phyloP scores from a whole-genome alignment of 2,888 invertebrate species.

The Cartodere bifasciata region DNA sequence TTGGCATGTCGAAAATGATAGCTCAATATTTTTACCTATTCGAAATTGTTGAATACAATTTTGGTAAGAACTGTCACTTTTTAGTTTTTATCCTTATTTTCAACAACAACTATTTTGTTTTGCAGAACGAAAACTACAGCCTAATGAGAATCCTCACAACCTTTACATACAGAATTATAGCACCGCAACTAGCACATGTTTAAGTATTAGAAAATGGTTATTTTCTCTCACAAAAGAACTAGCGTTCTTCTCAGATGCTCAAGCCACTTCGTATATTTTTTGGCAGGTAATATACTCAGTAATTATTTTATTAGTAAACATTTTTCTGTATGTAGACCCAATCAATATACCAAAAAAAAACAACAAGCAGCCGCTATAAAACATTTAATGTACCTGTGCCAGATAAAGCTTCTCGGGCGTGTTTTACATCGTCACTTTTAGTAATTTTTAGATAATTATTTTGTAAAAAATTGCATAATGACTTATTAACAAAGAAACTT shows the following conservation, averaged over 20 bases:
- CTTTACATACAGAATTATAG: slow-evolving; percentile 98
- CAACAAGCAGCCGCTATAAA: no score
- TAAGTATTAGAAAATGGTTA: slow-evolving; percentile 79
- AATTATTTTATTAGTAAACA: no score
- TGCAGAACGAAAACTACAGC: slow-evolving; percentile 85
- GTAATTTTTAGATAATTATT: no score
- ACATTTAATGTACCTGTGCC: no score
- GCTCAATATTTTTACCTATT: slow-evolving; percentile 90
- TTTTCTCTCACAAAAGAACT: slow-evolving; percentile 62
- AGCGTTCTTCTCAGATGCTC: slow-evolving; percentile 50
- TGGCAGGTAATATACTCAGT: slow-evolving; percentile 56
- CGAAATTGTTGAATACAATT: slow-evolving; percentile 94
- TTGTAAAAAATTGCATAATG: no score
- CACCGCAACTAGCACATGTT: slow-evolving; percentile 90
- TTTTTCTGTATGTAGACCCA: no score
- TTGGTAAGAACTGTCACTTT: slow-evolving; percentile 49
- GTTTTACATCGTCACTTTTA: no score
- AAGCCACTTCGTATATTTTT: slow-evolving; percentile 74
- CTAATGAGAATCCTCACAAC: slow-evolving; percentile 92
- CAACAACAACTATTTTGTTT: no score
- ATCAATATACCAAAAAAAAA: no score
- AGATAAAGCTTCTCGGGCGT: no score
- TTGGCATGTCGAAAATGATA: slow-evolving; percentile 66
- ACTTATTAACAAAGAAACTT: no score
- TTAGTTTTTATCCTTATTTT: slow-evolving; percentile 1